Base-by-base conservation (phyloP, 1,140 invertebrate species). In the Drosophila tristis region DNA sequence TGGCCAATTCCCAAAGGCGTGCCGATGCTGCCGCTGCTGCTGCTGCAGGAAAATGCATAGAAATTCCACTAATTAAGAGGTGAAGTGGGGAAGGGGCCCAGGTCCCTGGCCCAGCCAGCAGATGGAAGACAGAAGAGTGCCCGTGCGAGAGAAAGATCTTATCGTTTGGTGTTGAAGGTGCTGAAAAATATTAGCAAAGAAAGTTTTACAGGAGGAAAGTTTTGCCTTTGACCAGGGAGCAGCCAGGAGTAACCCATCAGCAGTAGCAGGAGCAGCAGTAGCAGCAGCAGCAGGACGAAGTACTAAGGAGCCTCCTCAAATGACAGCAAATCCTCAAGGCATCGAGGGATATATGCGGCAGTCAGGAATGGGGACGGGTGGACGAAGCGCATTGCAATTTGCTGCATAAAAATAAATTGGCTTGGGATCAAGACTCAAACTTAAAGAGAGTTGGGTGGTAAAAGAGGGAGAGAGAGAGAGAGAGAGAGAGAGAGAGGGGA, bases 241-340 rank as follows among this genome's bases (percentile, higher is more conserved):
- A 39, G 11, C 35, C 35, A 39, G 35, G 11, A 39, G 35, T 39
- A 39, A 13, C 35, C 11, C 35, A 39, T 39, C 55, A 55, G 56
- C 57, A 50, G 45, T 15, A 71, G 47, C 60, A 51, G 49, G 20
- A 72, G 47, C 29, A 58, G 15, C 20, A 29, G n/a, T n/a, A n/a
- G n/a, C n/a, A n/a, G 51, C 45, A 48, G 44, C 25, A 39, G 26
- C 26, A 35, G 16, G 6, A 2, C 16, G 23, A 11, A 47, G 67
- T 13, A 26, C 20, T 39, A n/a, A 50, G 49, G 11, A 78, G 49
- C 61, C 51, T 59, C 70, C 73, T 73, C 78, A 72, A 87, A 74
- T 86, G 82, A 87, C 82, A 89, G 82, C 75, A 82, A 87, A 89
- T 89, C 75, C 82, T 89, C 78, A 87, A 31, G 70, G 66, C 78